Conservation (phyloP, 1,140 invertebrate genomes). For the Drosophila orena region DNA sequence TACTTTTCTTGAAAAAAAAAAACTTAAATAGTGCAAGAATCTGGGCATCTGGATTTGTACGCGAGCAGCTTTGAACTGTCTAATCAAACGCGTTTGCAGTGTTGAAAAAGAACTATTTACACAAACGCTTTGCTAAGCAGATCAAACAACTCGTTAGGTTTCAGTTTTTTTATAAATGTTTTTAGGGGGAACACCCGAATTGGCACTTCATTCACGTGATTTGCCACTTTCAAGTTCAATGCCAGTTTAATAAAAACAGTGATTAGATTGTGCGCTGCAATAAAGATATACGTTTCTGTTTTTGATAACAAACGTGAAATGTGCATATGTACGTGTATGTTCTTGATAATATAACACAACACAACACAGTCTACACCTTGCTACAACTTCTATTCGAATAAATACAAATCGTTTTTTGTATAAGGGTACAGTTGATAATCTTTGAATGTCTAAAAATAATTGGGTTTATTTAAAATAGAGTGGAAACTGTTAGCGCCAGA, state of each 20-base stretch:
- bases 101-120: slow-evolving; percentile 10
- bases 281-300: background rate
- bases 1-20: background rate
- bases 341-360: background rate
- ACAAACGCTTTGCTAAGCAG: slow-evolving; percentile 7
- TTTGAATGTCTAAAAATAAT: too few relatives aligned
- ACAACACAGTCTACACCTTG: background rate
- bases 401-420: background rate
- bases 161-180: slow-evolving; percentile 23
- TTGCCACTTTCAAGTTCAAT: slow-evolving; percentile 32
- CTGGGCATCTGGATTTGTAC: slow-evolving; percentile 6
- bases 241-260: slow-evolving; percentile 6
- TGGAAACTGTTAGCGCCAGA: slow-evolving; percentile 28
- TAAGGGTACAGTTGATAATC: too few relatives aligned
- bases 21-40: slow-evolving; percentile 23
- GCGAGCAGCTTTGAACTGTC: slow-evolving; percentile 10
- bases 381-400: background rate
- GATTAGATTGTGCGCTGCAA: slow-evolving; percentile 13
- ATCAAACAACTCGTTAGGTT: background rate
- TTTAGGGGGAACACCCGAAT: slow-evolving; percentile 5
- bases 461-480: background rate
- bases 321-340: background rate
- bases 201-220: background rate
- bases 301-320: background rate
- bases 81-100: slow-evolving; percentile 15